Percentiles rank a stretch among this genome's conserved stretches.
These are phyloP conservation scores for Koerneria pararmatus DNA, from an alignment of 2,888 invertebrate species.

Conservation along the genomic window DNA sequence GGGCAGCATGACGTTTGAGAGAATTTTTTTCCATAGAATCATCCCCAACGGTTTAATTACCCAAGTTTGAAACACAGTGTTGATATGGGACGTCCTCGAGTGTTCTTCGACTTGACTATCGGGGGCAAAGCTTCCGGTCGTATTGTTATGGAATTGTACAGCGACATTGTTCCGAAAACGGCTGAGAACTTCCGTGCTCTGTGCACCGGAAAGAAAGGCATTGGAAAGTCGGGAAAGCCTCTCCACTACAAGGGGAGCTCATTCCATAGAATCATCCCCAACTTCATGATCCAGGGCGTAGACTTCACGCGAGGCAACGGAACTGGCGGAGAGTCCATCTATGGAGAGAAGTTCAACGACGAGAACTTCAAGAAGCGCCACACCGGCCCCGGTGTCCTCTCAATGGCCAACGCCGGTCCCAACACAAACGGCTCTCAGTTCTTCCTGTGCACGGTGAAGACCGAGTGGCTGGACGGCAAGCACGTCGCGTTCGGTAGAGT, in stretches of 20 bases:
- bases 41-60: too few species aligned
- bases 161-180: slow-evolving; percentile 84
- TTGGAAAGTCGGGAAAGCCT: slow-evolving; percentile 68
- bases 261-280: slow-evolving; percentile 92
- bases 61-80: too few species aligned
- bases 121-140: slow-evolving; percentile 51
- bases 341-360: slow-evolving; percentile 82
- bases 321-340: slow-evolving; percentile 85
- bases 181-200: slow-evolving; percentile 89
- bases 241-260: slow-evolving; percentile 74
- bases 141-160: slow-evolving; percentile 66
- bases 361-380: slow-evolving; percentile 81
- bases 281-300: slow-evolving; percentile 86
- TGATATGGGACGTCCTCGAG: slow-evolving; percentile 40
- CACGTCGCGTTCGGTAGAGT: slow-evolving; percentile 49
- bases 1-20: too few species aligned
- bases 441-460: slow-evolving; percentile 54
- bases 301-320: slow-evolving; percentile 89
- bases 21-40: too few species aligned
- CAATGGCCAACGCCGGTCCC: slow-evolving; percentile 69
- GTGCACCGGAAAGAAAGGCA: slow-evolving; percentile 91
- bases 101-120: slow-evolving; percentile 58
- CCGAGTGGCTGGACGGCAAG: slow-evolving; percentile 52
- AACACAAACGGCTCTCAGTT: slow-evolving; percentile 57
- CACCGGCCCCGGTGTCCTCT: slow-evolving; percentile 67